Base-by-base conservation (phyloP, 2,888 invertebrate genomes). In the Ecliptopera silaceata region DNA sequence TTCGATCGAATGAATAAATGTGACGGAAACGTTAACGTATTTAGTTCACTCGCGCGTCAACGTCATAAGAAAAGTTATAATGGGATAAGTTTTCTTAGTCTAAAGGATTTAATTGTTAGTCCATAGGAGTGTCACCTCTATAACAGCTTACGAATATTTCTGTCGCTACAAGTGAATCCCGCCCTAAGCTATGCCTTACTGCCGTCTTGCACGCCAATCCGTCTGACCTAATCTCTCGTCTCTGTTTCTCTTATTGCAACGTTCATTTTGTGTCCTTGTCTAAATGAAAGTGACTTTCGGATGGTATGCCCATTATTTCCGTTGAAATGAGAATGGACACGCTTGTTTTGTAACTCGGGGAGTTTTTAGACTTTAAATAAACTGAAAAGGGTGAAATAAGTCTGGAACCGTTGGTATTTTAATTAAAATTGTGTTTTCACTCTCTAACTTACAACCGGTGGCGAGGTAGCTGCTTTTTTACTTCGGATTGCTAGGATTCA, bases 251-350 rank as follows among this genome's bases (percentile, higher is more conserved):
- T 13, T 41, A 8, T 10, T 26, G 2, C 10, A n/a, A 42, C 12
- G 39, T 31, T n/a, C 32, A 62, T 67, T 18, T 12, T 8, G 45
- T 39, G 48, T 74, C 74, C 55, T 63, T 44, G 56, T 76, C 61
- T 42, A 39, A 61, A 61, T 46, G 58, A 56, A 52, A 66, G 56
- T 56, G 64, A 76, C 71, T 74, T 69, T 72, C 69, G 66, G 72
- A 68, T 65, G 73, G 75, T 65, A 77, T 75, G 72, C 68, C 68
- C 69, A 68, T 74, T 72, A 68, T 70, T 56, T 42, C 66, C 67
- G 69, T 64, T 71, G 68, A 70, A 74, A 75, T 71, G 74, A 69
- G 70, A 70, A 69, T 70, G 63, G 66, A 66, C 75, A 74, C 75
- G 77, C 72, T 74, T 64, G 64, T 67, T 67, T 72, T 70, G 65